Base-by-base conservation (phyloP, 2,797 vertebrate species). In the Acanthopagrus latus region DNA sequence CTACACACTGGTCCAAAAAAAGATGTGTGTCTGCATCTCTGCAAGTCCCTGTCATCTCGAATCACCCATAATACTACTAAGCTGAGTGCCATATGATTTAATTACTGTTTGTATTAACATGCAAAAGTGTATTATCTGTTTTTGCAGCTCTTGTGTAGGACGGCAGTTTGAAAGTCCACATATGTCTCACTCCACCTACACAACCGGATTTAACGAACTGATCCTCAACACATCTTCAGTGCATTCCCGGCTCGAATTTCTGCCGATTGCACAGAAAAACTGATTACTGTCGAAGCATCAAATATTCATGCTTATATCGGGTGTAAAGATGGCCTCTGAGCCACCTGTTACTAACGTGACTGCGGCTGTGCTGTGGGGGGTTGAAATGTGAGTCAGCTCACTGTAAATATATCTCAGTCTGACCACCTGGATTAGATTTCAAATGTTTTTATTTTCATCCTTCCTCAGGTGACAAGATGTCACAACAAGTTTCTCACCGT, bases 401-500 rank as follows among this genome's bases (percentile, higher is more conserved):
- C 51, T 54, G 66, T 29, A 52, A 82, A 81, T 63, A 43, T 41
- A 50, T 63, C 65, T 68, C 76, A 4, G 44, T 33, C 68, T 74
- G 76, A 82, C 82, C 86, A 78, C 77, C 81, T 76, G 80, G 76
- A 64, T 76, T 72, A 55, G 29, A 57, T 64, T 62, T 65, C 43
- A 60, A 16, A 46, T 44, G 52, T 80, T 76, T 80, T 77, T 71
- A 64, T 88, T 87, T 79, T 74, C 64, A 68, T 21, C 14, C 16
- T 64, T 75, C 59, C 76, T 58, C 64, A 64, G 63, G 81, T 86
- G 70, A 76, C 74, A 50, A 50, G 64, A 57, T 78, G 80, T 78
- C 82, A 85, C 70, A 60, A 41, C 68, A 21, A 59, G 72, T 63
- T 81, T 84, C 81, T 71, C 73, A 67, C 79, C 20, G 1, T 76